Evolutionary conservation across 2,888 invertebrate species (phyloP).

Genomic region (Synergus umbraculus): DNA sequence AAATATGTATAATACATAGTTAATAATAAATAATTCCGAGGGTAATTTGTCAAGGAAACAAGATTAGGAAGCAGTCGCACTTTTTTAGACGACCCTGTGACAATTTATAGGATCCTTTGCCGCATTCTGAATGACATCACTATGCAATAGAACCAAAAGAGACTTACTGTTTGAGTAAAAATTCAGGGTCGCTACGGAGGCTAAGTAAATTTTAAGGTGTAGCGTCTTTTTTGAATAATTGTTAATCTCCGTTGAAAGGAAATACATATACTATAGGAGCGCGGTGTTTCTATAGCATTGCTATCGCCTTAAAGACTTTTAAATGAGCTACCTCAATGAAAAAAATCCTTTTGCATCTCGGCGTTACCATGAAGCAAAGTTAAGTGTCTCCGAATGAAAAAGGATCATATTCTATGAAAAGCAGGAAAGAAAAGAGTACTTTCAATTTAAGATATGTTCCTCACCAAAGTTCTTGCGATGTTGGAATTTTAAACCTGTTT

Average conservation of each 20-base stretch:
- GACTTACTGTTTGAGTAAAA: background rate
- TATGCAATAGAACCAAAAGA: background rate
- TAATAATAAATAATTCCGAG: background rate
- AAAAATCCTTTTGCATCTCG: background rate
- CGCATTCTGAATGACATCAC: background rate
- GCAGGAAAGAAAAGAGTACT: background rate
- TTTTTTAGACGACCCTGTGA: background rate
- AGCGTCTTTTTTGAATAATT: background rate
- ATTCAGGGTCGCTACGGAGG: background rate
- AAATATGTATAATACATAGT: background rate
- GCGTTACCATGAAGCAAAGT: background rate
- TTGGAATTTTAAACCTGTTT: no score
- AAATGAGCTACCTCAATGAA: background rate
- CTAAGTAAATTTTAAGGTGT: background rate
- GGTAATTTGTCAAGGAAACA: background rate
- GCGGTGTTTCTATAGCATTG: background rate
- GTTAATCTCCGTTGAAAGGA: background rate
- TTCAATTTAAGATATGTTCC: background rate
- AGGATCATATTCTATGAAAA: background rate
- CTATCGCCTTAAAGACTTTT: background rate
- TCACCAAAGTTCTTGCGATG: background rate
- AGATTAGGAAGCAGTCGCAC: background rate
- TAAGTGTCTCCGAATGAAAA: background rate
- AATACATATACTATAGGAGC: background rate
- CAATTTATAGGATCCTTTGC: background rate